Evolutionary conservation across 2,888 invertebrate genomes (phyloP), one percentile per base, ranked within the genome.

Genomic region (Synanthedon andrenaeformis): DNA sequence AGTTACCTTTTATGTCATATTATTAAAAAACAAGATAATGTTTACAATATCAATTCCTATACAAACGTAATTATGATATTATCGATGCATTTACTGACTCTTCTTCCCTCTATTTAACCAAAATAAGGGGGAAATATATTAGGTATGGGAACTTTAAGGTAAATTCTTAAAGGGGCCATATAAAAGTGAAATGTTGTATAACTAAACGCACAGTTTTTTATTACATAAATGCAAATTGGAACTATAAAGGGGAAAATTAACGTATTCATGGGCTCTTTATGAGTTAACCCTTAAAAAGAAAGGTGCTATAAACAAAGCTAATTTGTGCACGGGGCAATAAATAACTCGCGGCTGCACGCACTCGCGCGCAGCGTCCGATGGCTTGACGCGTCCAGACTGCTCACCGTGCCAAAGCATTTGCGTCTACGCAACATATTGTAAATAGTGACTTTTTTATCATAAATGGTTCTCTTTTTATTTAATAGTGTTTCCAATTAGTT

Each of bases 311-410:
- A 70, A 67, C 63, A 66, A 67, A 67, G 63, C 74, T 78, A 76
- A 81, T 77, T 74, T 76, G 77, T 76, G 70, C 76, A 64, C 66
- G 64, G 63, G 66, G 77, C 67, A 78, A 84, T 85, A 85, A 84
- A 85, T 84, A 78, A 80, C 72, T 60, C 59, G 70, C 72, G 71
- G 76, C 75, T 76, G 83, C 82, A 81, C 75, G 82, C 83, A 81
- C 78, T 82, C 80, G 74, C 76, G 83, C 82, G 82, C 82, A 76
- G 69, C 71, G 75, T 74, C 73, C 72, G 73, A 72, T 71, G 70
- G 70, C 72, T 69, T 68, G 75, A 76, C 80, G 80, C 80, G 81
- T 76, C 75, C 79, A 77, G 76, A 74, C 72, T 65, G 69, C 64
- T 70, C 69, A 65, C 71, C 81, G 78, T 82, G 84, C 82, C 84